Conservation (phyloP, 2,113 vertebrate genomes). For the Herpetotheres cachinnans region DNA sequence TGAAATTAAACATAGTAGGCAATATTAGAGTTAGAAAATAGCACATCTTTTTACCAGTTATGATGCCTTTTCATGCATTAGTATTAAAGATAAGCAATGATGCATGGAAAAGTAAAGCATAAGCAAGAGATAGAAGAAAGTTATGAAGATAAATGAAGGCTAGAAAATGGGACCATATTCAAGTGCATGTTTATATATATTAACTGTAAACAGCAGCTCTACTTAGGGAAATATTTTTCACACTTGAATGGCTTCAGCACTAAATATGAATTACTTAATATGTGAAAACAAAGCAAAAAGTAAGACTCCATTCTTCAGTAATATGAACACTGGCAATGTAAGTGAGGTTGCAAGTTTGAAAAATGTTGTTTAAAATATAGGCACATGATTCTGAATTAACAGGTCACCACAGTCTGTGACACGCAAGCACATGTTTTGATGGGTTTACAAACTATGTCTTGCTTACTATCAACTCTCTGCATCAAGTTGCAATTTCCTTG, state of each 20-base stretch:
- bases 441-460: constrained; percentile 25
- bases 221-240: not conserved
- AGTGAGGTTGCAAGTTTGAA: constrained; percentile 14
- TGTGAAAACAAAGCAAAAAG: not conserved
- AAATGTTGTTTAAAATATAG: constrained; percentile 62
- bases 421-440: constrained; percentile 38
- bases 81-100: not conserved
- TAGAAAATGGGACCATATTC: not conserved
- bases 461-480: constrained; percentile 43
- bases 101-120: not conserved
- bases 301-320: not conserved
- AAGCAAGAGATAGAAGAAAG: not conserved
- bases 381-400: constrained; percentile 61
- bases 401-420: constrained; percentile 41
- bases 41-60: not conserved
- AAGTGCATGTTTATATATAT: not conserved
- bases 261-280: constrained; percentile 1
- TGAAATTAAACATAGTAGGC: constrained; percentile 1
- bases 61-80: constrained; percentile 19
- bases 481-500: constrained; percentile 61
- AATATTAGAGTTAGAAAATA: not conserved
- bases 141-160: not conserved
- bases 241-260: constrained; percentile 14
- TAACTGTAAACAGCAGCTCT: constrained; percentile 27
- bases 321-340: constrained; percentile 17